phyloP scores from a whole-genome alignment of 2,113 vertebrate species.

The Rhinoderma darwinii region DNA sequence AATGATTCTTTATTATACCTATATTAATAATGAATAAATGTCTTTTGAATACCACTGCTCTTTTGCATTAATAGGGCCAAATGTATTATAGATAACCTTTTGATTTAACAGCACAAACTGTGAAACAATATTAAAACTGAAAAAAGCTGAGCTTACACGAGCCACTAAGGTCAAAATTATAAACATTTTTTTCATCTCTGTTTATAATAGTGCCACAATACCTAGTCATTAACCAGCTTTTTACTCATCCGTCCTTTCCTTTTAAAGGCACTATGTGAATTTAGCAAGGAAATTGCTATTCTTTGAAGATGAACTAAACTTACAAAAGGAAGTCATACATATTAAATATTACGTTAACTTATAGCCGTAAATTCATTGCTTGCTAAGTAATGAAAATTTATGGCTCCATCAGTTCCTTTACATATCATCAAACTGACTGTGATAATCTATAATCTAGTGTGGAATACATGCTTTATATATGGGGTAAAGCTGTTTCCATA shows the following conservation, averaged over 20 bases:
- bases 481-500: background rate
- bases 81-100: conserved; percentile 86
- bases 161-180: conserved; percentile 73
- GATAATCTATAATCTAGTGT: background rate
- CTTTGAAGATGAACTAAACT: conserved; percentile 13
- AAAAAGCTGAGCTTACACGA: conserved; percentile 70
- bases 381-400: conserved; percentile 21
- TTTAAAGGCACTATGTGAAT: conserved; percentile 4
- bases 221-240: conserved; percentile 52
- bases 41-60: conserved; percentile 79
- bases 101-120: conserved; percentile 83
- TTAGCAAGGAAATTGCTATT: conserved; percentile 5
- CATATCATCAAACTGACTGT: background rate
- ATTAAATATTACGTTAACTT: background rate
- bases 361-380: conserved; percentile 12
- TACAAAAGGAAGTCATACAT: conserved; percentile 9
- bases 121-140: conserved; percentile 78
- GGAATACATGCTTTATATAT: background rate
- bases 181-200: conserved; percentile 68
- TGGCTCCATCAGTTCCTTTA: conserved; percentile 16
- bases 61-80: conserved; percentile 78
- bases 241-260: background rate
- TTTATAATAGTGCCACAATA: conserved; percentile 66
- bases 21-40: conserved; percentile 89
- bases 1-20: conserved; percentile 87